These are phyloP conservation scores for Epirrhoe tristata DNA, from an alignment of 2,888 invertebrate genomes.

Conservation along the genomic window DNA sequence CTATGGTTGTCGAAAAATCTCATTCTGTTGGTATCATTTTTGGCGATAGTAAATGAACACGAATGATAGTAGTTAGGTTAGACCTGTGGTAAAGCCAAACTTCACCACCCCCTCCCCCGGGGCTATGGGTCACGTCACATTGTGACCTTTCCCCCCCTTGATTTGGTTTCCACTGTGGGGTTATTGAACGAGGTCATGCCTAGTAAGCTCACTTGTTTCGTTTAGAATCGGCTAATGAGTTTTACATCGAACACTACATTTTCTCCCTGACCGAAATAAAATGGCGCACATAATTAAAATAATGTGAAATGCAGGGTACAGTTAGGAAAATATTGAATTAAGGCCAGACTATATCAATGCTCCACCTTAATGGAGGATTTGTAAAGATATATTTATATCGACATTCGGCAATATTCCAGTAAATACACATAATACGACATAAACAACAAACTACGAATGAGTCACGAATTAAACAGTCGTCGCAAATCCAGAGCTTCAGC, in stretches of 20 bases:
- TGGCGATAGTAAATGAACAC: conserved; percentile 55
- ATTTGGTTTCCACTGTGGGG: conserved; percentile 93
- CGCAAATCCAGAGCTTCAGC: conserved; percentile 77
- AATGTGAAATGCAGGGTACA: conserved; percentile 27
- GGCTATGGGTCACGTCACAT: conserved; percentile 89
- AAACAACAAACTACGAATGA: conserved; percentile 84
- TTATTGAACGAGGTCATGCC: conserved; percentile 83
- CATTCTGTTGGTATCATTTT: conserved; percentile 44
- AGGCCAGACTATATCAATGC: conserved; percentile 62
- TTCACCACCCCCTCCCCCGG: conserved; percentile 70
- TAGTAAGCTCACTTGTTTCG: conserved; percentile 64
- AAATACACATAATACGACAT: conserved; percentile 83
- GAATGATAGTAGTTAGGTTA: conserved; percentile 61
- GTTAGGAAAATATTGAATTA: conserved; percentile 50
- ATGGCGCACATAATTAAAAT: conserved; percentile 41
- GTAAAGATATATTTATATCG: conserved; percentile 69
- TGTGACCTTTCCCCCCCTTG: conserved; percentile 91
- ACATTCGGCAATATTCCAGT: conserved; percentile 67
- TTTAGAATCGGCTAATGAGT: conserved; percentile 68
- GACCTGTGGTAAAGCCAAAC: conserved; percentile 60
- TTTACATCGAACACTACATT: conserved; percentile 37
- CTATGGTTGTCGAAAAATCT: conserved; percentile 6
- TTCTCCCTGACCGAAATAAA: conserved; percentile 43
- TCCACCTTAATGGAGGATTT: conserved; percentile 77
- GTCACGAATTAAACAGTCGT: conserved; percentile 80